Conservation (phyloP, 2,113 vertebrate genomes). For the Myrmecobius fasciatus region DNA sequence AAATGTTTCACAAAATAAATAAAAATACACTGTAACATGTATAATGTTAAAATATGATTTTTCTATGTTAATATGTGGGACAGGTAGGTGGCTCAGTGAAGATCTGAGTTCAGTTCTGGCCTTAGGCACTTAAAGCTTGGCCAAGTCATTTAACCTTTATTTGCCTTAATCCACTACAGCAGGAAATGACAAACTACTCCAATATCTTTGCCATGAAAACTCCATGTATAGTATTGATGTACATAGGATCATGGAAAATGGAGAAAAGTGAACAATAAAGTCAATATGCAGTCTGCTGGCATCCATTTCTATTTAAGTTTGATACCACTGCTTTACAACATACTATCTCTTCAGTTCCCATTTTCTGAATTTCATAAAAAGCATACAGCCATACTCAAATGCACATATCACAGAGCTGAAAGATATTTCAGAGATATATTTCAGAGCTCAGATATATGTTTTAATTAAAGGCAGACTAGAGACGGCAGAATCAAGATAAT, state of each 20-base stretch:
- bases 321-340: background rate
- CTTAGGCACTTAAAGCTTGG: background rate
- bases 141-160: background rate
- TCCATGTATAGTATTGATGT: background rate
- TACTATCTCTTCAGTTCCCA: background rate
- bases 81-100: background rate
- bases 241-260: background rate
- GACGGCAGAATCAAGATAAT: background rate
- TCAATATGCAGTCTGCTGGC: background rate
- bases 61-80: background rate
- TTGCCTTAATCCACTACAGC: background rate
- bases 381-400: constrained; percentile 16
- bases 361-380: constrained; percentile 53
- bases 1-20: background rate
- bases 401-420: background rate
- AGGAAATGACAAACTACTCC: background rate
- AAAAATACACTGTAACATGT: background rate
- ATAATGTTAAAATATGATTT: background rate
- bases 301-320: background rate
- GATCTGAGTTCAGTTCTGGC: background rate
- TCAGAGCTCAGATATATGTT: background rate
- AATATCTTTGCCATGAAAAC: background rate
- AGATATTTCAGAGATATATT: background rate
- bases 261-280: background rate
- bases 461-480: background rate